phyloP scores from a whole-genome alignment of 2,113 vertebrate species.

The Sprattus sprattus region DNA sequence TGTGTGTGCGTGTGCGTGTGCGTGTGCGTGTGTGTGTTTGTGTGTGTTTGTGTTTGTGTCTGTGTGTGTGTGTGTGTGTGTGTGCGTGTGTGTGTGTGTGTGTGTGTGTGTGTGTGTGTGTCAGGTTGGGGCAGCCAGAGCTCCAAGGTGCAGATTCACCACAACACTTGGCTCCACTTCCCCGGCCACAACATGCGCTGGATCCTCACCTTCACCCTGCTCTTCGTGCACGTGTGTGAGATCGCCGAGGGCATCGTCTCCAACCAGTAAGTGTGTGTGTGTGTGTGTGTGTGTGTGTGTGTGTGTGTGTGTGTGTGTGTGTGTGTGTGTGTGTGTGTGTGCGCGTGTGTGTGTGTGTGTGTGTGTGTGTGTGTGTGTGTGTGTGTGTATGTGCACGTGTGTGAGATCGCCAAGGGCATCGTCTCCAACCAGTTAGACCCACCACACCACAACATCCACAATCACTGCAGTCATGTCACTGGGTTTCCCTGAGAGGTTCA shows the following conservation, averaged over 20 bases:
- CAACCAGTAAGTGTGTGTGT: slow-evolving; percentile 75
- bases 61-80: slow-evolving; percentile 17
- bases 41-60: slow-evolving; percentile 19
- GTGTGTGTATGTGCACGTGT: not conserved
- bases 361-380: not conserved
- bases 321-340: not conserved
- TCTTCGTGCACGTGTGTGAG: slow-evolving; percentile 96
- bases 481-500: too few relatives aligned
- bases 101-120: not conserved
- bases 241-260: slow-evolving; percentile 95
- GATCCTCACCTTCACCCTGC: slow-evolving; percentile 92
- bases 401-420: not conserved
- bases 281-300: not conserved
- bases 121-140: slow-evolving; percentile 97
- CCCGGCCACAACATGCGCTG: slow-evolving; percentile 95
- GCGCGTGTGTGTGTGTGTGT: not conserved
- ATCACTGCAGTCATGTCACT: too few relatives aligned
- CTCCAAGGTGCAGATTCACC: slow-evolving; percentile 97
- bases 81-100: slow-evolving; percentile 14
- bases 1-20: slow-evolving; percentile 10
- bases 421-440: too few relatives aligned
- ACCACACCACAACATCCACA: too few relatives aligned
- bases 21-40: slow-evolving; percentile 4
- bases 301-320: not conserved
- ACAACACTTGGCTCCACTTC: slow-evolving; percentile 98